These are phyloP conservation scores for Murina feae DNA, from an alignment of 2,113 vertebrate genomes.

Conservation along the genomic window DNA sequence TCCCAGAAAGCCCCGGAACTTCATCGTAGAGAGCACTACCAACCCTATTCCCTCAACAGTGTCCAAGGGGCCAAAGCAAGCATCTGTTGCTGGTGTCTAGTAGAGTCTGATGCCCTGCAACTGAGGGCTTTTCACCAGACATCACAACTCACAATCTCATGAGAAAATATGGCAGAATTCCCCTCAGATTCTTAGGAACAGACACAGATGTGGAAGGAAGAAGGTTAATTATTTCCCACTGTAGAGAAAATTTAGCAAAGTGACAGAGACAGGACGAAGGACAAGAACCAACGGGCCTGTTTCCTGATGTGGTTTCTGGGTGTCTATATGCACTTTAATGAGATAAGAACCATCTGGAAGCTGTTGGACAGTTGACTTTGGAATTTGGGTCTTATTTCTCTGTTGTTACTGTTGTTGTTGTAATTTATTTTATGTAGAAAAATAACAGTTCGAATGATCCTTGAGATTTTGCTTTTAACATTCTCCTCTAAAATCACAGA, in stretches of 20 bases:
- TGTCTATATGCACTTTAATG: constrained; percentile 32
- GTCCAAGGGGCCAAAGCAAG: neutral
- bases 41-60: neutral
- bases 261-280: neutral
- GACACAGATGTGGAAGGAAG: neutral
- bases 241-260: neutral
- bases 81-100: neutral
- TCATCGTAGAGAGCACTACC: neutral
- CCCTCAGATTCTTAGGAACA: neutral
- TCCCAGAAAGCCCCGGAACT: neutral
- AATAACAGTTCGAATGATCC: neutral
- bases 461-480: constrained; percentile 46
- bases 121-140: neutral
- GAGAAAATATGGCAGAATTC: neutral
- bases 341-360: constrained; percentile 45
- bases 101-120: neutral
- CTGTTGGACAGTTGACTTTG: constrained; percentile 12
- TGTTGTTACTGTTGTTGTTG: neutral
- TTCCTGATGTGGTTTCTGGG: constrained; percentile 23
- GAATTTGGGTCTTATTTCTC: neutral
- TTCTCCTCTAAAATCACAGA: constrained; percentile 21
- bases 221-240: neutral
- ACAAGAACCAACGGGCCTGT: neutral
- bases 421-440: constrained; percentile 44
- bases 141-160: neutral